Percentiles rank a stretch among this genome's conserved stretches.
Conservation (phyloP, 2,888 invertebrate genomes). For the Marronus borbonicus region DNA sequence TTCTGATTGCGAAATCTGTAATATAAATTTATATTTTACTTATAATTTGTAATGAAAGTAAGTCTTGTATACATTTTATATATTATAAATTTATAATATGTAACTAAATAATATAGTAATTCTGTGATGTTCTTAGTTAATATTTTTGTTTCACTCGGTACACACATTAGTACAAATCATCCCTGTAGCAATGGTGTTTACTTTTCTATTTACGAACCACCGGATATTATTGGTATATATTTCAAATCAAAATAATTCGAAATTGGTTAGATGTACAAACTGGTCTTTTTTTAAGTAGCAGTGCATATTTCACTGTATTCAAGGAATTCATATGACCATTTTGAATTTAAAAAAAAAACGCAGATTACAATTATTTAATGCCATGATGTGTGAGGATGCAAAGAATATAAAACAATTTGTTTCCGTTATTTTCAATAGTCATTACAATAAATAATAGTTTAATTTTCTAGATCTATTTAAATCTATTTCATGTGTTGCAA, state of each 20-base stretch:
- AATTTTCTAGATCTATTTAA: constrained; percentile 51
- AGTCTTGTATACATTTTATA: constrained; percentile 54
- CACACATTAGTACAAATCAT: constrained; percentile 50
- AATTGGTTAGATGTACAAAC: constrained; percentile 30
- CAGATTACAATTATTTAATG: constrained; percentile 36
- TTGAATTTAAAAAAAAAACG: not conserved
- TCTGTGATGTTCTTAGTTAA: constrained; percentile 52
- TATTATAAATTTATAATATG: constrained; percentile 48
- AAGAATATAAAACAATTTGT: constrained; percentile 40
- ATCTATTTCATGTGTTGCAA: constrained; percentile 50
- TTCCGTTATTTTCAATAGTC: constrained; percentile 39
- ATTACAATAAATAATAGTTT: constrained; percentile 43
- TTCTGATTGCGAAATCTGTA: constrained; percentile 50
- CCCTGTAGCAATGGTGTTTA: constrained; percentile 48
- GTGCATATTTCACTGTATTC: not conserved
- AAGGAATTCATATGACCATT: constrained; percentile 29
- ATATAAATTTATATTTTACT: constrained; percentile 52
- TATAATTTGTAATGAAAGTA: constrained; percentile 51
- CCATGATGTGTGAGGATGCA: constrained; percentile 36
- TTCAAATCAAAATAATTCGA: constrained; percentile 28
- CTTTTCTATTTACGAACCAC: constrained; percentile 36
- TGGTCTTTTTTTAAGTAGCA: no score
- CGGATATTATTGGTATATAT: not conserved
- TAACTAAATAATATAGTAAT: constrained; percentile 52
- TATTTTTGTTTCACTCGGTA: constrained; percentile 41